Percentiles rank a stretch among this genome's conserved stretches.
These are phyloP conservation scores for Ophonus ardosiacus DNA, from an alignment of 2,888 invertebrate genomes.

Conservation along the genomic window DNA sequence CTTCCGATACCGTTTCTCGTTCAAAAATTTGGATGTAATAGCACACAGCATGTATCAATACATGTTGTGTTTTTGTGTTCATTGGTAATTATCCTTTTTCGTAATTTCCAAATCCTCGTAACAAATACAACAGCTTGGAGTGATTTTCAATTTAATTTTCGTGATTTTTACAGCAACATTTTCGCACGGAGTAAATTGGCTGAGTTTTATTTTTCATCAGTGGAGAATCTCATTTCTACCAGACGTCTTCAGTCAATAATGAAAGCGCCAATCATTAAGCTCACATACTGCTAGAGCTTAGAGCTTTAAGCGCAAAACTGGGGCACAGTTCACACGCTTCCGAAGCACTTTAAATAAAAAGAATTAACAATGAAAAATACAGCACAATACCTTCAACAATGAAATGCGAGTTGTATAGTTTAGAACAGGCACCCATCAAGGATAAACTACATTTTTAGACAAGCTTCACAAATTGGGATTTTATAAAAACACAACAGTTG, in stretches of 20 bases:
- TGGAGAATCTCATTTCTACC: conserved; percentile 28
- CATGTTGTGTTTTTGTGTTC: too few relatives aligned
- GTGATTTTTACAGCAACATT: neutral
- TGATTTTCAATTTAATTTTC: neutral
- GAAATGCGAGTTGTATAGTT: neutral
- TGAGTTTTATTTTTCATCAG: conserved; percentile 40
- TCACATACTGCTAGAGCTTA: conserved; percentile 10
- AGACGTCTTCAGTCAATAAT: conserved; percentile 29
- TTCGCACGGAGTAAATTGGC: conserved; percentile 21
- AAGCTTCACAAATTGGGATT: too few relatives aligned
- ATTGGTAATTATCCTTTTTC: neutral
- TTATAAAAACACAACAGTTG: too few relatives aligned
- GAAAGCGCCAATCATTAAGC: conserved; percentile 29
- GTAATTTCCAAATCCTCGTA: neutral
- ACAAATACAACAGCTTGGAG: neutral
- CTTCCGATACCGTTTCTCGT: too few relatives aligned
- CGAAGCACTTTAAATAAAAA: neutral
- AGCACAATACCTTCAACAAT: neutral
- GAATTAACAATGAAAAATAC: neutral
- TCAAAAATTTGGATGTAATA: too few relatives aligned
- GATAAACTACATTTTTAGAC: too few relatives aligned
- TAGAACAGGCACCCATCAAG: too few relatives aligned
- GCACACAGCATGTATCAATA: too few relatives aligned
- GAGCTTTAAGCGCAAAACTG: neutral
- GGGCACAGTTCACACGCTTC: neutral